Base-by-base conservation (phyloP, 2,797 vertebrate genomes). In the Ataeniobius toweri region DNA sequence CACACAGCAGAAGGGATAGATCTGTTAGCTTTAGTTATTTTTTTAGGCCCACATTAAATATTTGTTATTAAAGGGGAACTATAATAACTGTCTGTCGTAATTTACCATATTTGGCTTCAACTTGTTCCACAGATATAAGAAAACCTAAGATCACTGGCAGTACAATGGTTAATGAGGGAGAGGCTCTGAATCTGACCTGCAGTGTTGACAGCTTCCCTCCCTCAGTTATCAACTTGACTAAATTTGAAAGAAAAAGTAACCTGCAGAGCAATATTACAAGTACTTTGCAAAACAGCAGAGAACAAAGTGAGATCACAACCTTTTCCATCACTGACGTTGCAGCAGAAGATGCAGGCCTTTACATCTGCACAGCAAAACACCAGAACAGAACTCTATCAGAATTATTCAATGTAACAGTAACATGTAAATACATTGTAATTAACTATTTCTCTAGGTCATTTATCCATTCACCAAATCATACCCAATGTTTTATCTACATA, bases 121-220 rank as follows among this genome's bases (percentile, higher is more conserved):
- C 39, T 20, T 67, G 9, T 67, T 67, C 22, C 63, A 71, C 50
- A 82, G 72, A 75, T 48, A 24, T 0, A 63, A 46, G 24, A 26
- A 51, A 48, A 41, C 56, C 3, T 48, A 5, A 72, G 36, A 78
- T 89, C 75, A 65, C 26, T 1, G 81, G 80, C 0, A 0, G 58
- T 9, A 41, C 39, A 26, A 41, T 0, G 2, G 51, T 89, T 3
- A 80, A 59, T 16, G 83, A 85, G 71, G 88, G 88, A 3, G 71
- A 77, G 1, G 31, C 74, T 69, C 67, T 92, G 36, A 85, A 22
- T 70, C 68, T 93, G 65, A 91, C 26, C 69, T 93, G 93, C 84
- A 83, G 31, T 6, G 71, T 82, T 46, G 79, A 93, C 16, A 91
- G 85, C 77, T 84, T 86, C 51, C 90, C 89, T 78, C 78, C 81